Base-by-base conservation (phyloP, 2,888 invertebrate genomes). In the Creontiades dilutus region DNA sequence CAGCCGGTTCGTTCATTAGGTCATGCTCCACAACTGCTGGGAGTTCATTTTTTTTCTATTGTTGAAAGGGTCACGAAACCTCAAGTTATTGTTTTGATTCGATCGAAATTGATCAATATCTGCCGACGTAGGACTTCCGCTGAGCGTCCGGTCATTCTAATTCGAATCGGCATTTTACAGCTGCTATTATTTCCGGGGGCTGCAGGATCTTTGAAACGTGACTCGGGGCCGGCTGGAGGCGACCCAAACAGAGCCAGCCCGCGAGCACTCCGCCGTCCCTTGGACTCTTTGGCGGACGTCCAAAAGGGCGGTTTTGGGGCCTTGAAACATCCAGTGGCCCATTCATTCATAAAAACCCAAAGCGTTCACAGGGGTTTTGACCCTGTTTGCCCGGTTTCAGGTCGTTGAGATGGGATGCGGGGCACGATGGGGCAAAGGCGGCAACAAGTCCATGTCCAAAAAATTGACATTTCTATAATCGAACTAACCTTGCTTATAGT, bases 121-220 rank as follows among this genome's bases (percentile, higher is more conserved):
- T 37, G 37, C 37, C 37, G 37, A 37, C 37, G 37, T 7, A 37
- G 3, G 37, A 37, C 37, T 37, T 37, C 37, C 37, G 37, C 7
- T 37, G 37, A 37, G 37, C 37, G 37, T 37, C 37, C 37, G 37
- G 37, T 37, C 37, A 4, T 37, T 37, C 37, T 37, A 37, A 37
- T 37, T 37, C 37, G 37, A 37, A 37, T 37, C 37, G 37, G 37
- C 37, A 37, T 52, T 52, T 52, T 52, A 52, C 52, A 16, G 16
- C 52, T 13, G 52, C 52, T 52, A 52, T 52, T 61, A 61, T 61
- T 61, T 61, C 61, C 61, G 61, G 61, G 19, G n/a, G 61, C n/a
- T 61, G 9, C 61, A 61, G n/a, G 61, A 61, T 61, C 61, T 61
- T 19, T 61, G 61, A 61, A 61, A 61, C 61, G 61, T 61, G 61